Evolutionary conservation across 2,797 vertebrate genomes (phyloP).

Genomic region (Sebastiscus tertius): DNA sequence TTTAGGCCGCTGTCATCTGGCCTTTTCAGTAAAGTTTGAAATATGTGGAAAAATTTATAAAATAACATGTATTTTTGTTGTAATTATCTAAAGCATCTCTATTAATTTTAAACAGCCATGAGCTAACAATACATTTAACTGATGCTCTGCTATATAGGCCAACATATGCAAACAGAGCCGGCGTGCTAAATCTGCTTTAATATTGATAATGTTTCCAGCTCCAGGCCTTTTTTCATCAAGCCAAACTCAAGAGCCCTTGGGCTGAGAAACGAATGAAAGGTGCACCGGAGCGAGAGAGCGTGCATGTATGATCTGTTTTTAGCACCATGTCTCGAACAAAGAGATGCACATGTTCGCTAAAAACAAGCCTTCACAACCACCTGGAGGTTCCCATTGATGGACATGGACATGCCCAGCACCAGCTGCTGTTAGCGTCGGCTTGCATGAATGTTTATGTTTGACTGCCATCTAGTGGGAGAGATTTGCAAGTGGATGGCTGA

Average conservation of each 20-base stretch:
- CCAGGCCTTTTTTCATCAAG: conserved; percentile 44
- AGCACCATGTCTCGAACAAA: conserved; percentile 20
- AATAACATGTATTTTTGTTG: neutral
- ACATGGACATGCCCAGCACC: neutral
- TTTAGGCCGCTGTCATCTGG: neutral
- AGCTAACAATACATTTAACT: conserved; percentile 18
- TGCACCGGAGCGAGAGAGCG: conserved; percentile 12
- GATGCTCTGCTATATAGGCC: conserved; percentile 27
- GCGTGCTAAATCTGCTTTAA: conserved; percentile 29
- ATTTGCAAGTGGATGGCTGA: neutral
- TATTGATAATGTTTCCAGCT: conserved; percentile 62
- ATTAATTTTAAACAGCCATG: conserved; percentile 7
- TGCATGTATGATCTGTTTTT: conserved; percentile 33
- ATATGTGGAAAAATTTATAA: neutral
- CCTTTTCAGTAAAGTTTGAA: neutral
- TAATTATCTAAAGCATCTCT: neutral
- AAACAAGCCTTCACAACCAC: neutral
- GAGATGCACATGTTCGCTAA: conserved; percentile 6
- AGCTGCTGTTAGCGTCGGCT: neutral
- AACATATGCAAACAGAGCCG: conserved; percentile 23
- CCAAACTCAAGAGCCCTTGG: conserved; percentile 18
- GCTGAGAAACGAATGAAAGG: conserved; percentile 43
- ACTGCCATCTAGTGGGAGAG: conserved; percentile 73
- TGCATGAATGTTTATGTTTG: conserved; percentile 38
- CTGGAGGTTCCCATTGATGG: neutral